These are phyloP conservation scores for Hylomyscus alleni DNA, from an alignment of 2,797 vertebrate species.

Conservation along the genomic window DNA sequence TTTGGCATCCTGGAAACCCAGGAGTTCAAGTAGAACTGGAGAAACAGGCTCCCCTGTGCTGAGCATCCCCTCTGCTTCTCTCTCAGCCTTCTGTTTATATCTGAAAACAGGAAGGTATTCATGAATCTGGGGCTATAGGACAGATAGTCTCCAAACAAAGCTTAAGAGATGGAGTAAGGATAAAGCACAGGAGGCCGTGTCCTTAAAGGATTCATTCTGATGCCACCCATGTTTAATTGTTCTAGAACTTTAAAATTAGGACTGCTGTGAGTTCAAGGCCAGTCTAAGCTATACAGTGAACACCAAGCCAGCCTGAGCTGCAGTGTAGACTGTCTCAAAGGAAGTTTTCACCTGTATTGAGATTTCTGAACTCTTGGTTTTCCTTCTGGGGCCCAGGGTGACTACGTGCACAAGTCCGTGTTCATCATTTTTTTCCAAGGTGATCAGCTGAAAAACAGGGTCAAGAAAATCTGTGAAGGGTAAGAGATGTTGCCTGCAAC, in stretches of 20 bases:
- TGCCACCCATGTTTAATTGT: conserved; percentile 20
- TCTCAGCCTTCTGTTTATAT: neutral
- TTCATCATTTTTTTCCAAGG: conserved; percentile 99
- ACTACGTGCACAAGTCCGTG: conserved; percentile 98
- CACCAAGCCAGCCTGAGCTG: neutral
- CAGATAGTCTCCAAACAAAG: neutral
- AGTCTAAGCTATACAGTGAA: neutral
- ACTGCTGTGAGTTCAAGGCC: neutral
- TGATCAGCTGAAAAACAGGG: conserved; percentile 97
- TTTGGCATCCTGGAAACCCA: neutral
- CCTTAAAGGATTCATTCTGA: neutral
- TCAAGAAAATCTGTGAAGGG: conserved; percentile 99
- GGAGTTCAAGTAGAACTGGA: conserved; percentile 34
- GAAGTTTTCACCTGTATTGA: neutral
- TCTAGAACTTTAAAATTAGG: neutral
- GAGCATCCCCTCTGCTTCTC: neutral
- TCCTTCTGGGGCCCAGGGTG: conserved; percentile 90
- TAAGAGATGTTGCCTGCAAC: conserved; percentile 82
- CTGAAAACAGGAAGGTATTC: neutral
- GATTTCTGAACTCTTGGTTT: conserved; percentile 62
- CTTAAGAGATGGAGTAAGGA: neutral
- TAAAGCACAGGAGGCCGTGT: accelerated
- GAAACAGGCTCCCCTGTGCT: neutral
- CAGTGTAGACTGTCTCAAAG: neutral
- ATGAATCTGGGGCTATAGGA: neutral